phyloP scores from a whole-genome alignment of 2,797 vertebrate species.

The Thunnus albacares region DNA sequence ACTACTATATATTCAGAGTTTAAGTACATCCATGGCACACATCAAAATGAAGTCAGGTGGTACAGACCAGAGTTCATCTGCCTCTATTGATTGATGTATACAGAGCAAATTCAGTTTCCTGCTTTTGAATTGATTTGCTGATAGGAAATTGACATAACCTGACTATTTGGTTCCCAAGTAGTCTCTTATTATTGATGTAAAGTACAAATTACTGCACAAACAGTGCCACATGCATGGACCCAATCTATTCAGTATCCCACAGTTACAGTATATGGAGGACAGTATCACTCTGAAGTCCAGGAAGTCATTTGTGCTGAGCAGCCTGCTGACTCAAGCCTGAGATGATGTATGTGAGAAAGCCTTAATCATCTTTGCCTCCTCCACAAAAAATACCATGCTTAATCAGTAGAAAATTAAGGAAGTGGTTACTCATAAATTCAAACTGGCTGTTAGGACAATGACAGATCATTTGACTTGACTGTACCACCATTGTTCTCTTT shows the following conservation, averaged over 20 bases:
- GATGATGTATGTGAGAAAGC: slow-evolving; percentile 34
- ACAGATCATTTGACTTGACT: slow-evolving; percentile 34
- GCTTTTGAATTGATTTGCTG: not conserved
- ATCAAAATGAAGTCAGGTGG: not conserved
- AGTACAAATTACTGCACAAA: slow-evolving; percentile 12
- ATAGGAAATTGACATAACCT: not conserved
- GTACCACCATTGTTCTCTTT: not conserved
- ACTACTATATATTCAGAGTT: not conserved
- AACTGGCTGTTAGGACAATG: slow-evolving; percentile 21
- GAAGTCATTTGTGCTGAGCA: slow-evolving; percentile 20
- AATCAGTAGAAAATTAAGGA: slow-evolving; percentile 47
- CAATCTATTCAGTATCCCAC: not conserved
- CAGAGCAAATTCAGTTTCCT: slow-evolving; percentile 6
- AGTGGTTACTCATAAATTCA: slow-evolving; percentile 32
- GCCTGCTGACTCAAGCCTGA: slow-evolving; percentile 13
- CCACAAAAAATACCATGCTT: slow-evolving; percentile 35
- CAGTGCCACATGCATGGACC: not conserved
- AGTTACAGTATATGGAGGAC: not conserved
- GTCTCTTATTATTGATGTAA: slow-evolving; percentile 17
- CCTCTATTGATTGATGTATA: not conserved
- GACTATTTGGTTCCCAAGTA: not conserved
- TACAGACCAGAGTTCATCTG: slow-evolving; percentile 11
- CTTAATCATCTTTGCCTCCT: slow-evolving; percentile 39
- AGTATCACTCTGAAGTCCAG: not conserved
- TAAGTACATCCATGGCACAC: not conserved